Percentiles rank a stretch among this genome's conserved stretches.
These are phyloP conservation scores for Alouatta palliata DNA, from an alignment of 2,113 vertebrate species.

Conservation along the genomic window DNA sequence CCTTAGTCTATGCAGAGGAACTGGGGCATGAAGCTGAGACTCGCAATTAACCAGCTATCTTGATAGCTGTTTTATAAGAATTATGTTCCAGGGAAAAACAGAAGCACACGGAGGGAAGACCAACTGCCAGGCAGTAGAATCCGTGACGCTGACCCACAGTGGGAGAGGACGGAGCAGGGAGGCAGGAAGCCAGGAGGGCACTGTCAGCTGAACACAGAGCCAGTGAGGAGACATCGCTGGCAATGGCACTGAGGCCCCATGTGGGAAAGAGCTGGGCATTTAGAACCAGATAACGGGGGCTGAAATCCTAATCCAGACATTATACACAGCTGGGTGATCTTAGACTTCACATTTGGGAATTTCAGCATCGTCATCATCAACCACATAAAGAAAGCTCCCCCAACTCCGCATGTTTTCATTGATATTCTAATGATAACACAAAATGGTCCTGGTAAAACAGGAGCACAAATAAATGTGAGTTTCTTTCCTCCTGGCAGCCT, in stretches of 20 bases:
- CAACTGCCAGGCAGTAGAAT: background rate
- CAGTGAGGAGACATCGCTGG: accelerated
- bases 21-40: background rate
- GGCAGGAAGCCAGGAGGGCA: background rate
- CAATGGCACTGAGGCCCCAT: accelerated
- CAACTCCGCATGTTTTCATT: background rate
- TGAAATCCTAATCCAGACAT: too few species aligned
- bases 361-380: background rate
- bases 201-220: accelerated
- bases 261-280: accelerated
- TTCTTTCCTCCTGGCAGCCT: background rate
- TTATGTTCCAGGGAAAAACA: background rate
- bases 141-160: accelerated
- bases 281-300: too few species aligned
- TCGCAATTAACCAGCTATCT: background rate
- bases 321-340: background rate
- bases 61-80: background rate
- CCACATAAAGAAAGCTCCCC: background rate
- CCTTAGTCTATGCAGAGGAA: accelerated
- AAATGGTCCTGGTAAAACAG: background rate
- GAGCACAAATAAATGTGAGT: background rate
- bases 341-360: background rate
- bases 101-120: background rate
- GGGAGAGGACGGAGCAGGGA: background rate
- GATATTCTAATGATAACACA: background rate